Conservation (phyloP, 2,888 invertebrate species). For the Mythimna lalbum region DNA sequence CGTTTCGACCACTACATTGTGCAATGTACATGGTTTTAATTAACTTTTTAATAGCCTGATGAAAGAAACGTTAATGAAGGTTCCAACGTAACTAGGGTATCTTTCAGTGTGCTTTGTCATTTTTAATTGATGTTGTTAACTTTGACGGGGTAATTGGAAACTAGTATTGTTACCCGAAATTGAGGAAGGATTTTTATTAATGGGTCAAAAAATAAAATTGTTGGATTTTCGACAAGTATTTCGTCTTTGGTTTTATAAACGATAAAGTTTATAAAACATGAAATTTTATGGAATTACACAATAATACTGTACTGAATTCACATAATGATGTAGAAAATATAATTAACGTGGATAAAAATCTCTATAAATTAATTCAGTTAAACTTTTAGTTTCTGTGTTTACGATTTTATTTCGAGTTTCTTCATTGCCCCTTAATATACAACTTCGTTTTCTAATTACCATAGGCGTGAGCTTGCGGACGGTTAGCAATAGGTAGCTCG, state of each 20-base stretch:
- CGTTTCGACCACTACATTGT: conserved; percentile 51
- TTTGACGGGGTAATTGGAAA: conserved; percentile 6
- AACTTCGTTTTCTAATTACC: too few relatives aligned
- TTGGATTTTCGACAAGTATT: too few relatives aligned
- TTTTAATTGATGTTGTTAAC: conserved; percentile 35
- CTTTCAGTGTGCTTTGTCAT: conserved; percentile 34
- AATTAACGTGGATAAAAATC: too few relatives aligned
- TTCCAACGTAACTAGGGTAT: conserved; percentile 19
- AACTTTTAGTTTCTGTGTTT: background rate
- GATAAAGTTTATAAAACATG: too few relatives aligned
- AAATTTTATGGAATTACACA: too few relatives aligned
- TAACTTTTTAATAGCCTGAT: conserved; percentile 60
- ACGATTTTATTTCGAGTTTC: background rate
- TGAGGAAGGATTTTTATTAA: background rate
- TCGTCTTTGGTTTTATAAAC: too few relatives aligned
- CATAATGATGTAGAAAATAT: too few relatives aligned
- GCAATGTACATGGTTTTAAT: conserved; percentile 53
- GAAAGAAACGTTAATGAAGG: conserved; percentile 60
- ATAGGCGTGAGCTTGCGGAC: too few relatives aligned
- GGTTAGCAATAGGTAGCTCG: too few relatives aligned
- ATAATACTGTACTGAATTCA: too few relatives aligned
- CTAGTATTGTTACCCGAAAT: background rate
- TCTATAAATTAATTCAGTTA: background rate
- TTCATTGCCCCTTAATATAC: background rate
- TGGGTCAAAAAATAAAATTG: too few relatives aligned